A percentile compares a stretch with the other conserved stretches of the same genome.
phyloP scores from a whole-genome alignment of 1,140 invertebrate genomes.

The Drosophila sp. region DNA sequence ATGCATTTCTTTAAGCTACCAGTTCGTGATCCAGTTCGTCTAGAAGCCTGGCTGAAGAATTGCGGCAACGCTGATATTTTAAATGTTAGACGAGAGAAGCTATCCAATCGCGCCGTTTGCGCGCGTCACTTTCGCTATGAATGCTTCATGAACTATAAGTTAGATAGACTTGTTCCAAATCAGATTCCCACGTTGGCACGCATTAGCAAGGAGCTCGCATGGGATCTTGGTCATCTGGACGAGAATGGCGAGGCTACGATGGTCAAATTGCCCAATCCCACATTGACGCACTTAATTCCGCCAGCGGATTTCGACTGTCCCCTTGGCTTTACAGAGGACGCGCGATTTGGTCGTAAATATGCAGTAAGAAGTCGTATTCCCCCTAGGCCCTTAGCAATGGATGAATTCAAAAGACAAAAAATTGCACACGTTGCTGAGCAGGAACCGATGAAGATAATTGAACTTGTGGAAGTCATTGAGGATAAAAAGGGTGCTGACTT shows the following conservation, averaged over 20 bases:
- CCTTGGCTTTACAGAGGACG: conserved; percentile 48
- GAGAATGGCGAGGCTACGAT: conserved; percentile 56
- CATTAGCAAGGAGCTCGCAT: conserved; percentile 46
- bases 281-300: conserved; percentile 55
- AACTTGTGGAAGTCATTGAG: not conserved
- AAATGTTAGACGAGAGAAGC: conserved; percentile 74
- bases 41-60: conserved; percentile 84
- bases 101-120: conserved; percentile 85
- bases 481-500: not conserved
- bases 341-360: conserved; percentile 25
- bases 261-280: conserved; percentile 47
- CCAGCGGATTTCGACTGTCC: conserved; percentile 58
- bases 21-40: conserved; percentile 80
- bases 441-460: not conserved
- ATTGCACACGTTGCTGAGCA: not conserved
- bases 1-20: conserved; percentile 86
- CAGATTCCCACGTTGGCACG: conserved; percentile 64
- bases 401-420: conserved; percentile 30
- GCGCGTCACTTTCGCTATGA: conserved; percentile 85
- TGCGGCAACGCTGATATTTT: conserved; percentile 74
- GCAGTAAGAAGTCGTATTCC: conserved; percentile 3
- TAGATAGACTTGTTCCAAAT: conserved; percentile 57
- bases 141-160: conserved; percentile 85
- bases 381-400: conserved; percentile 5
- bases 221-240: conserved; percentile 55